Base-by-base conservation (phyloP, 2,113 vertebrate species). In the Platysteira castanea region DNA sequence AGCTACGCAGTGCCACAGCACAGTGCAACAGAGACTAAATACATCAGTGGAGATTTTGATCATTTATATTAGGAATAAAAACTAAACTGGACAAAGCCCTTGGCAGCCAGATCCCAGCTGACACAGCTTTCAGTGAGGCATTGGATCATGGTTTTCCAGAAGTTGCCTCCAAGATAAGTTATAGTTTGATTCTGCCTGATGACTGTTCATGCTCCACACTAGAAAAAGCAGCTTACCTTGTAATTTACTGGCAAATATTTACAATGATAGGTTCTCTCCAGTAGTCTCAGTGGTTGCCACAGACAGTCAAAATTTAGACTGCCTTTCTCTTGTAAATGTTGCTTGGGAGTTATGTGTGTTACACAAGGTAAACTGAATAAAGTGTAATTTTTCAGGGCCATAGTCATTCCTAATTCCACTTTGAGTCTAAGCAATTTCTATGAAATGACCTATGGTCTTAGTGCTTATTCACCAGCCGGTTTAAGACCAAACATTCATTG, bases 1-100 rank as follows among this genome's bases (percentile, higher is more conserved):
- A 60, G 7, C 50, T 44, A 30, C 13, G 16, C 3, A 49, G n/a
- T 13, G 12, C 11, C 13, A 42, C 4, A 68, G 30, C 0, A 2
- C 30, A 56, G 11, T 27, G 4, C 23, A 87, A 54, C 5, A 63
- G 6, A 89, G 16, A 50, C 31, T 41, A 57, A 17, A 9, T 71
- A 37, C 1, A 39, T 28, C 18, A 56, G 39, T 14, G 21, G 10
- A 75, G 27, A 59, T 84, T 84, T 64, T 75, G 18, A 10, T 21
- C 64, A 42, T 52, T n/a, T n/a, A 22, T 14, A 35, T n/a, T 28
- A 57, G 17, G 11, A 56, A 27, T 57, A 46, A 78, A 54, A 87
- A 0, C 12, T 74, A 33, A 9, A 22, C 5, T 61, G 16, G 6
- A 37, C 4, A 47, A 68, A 20, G 20, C 5, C 4, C 4, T 73